Evolutionary conservation across 2,113 vertebrate species (phyloP), one percentile per base, ranked within the genome.

Genomic region (Syngnathus scovelli): DNA sequence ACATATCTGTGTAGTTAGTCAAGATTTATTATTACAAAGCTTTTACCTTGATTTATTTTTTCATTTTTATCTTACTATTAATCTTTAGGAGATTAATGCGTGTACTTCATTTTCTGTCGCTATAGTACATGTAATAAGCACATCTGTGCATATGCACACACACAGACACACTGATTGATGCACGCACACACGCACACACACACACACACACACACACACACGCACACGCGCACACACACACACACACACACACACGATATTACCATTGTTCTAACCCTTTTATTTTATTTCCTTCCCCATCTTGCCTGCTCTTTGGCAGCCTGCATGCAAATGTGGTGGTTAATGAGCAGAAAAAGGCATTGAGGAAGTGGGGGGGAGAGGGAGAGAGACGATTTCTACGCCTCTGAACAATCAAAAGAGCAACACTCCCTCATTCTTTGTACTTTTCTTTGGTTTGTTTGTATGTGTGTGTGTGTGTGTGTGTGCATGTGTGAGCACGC

Each of bases 181-280:
- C 44, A 46, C 46, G 19, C 46, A 48, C 64, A 70, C 48, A 16
- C 38, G 15, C 18, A 8, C 6, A 12, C 16, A 41, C 16, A 7
- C 23, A 7, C 33, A 18, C 62, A 18, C 46, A 1, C 46, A 48
- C 46, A 16, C 46, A 48, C 46, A 48, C 46, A n/a, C n/a, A 48
- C 64, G 70, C 49, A 62, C 61, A 69, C 39, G 66, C 65, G 67
- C 67, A 71, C 61, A 59, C 71, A 66, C 68, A 67, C 71, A 60
- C 23, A 43, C 73, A 67, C 64, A 68, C 69, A 62, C 61, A 75
- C 72, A 83, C 39, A 66, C 77, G 70, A 85, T 79, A 88, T 89
- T 87, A 88, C 85, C 80, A 90, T 90, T 88, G 88, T 90, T 89
- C 81, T 86, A 89, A 87, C 88, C 83, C 85, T 86, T 91, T 88